These are phyloP conservation scores for Cataglyphis albicans DNA, from an alignment of 2,888 invertebrate genomes.

Conservation along the genomic window DNA sequence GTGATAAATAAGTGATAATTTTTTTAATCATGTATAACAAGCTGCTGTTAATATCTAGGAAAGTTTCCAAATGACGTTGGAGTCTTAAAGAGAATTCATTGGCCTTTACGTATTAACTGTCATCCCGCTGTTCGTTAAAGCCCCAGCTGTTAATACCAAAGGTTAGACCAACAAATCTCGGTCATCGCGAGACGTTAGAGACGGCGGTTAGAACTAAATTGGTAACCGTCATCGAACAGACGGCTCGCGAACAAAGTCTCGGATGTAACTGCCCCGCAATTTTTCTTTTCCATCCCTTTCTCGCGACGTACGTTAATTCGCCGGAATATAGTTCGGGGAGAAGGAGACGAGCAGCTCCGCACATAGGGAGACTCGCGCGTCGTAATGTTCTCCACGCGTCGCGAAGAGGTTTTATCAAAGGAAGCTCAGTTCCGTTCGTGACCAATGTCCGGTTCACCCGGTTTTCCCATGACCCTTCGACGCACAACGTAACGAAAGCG, in stretches of 20 bases:
- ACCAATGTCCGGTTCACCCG: slow-evolving; percentile 82
- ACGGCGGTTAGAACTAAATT: slow-evolving; percentile 34
- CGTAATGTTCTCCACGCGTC: slow-evolving; percentile 61
- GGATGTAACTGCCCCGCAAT: slow-evolving; percentile 65
- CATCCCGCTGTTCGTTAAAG: slow-evolving; percentile 24
- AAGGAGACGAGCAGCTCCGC: slow-evolving; percentile 4
- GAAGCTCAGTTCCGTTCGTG: slow-evolving; percentile 71
- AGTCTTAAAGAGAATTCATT: slow-evolving; percentile 20
- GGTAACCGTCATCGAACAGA: slow-evolving; percentile 54
- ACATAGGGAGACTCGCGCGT: background rate
- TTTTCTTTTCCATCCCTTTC: slow-evolving; percentile 67
- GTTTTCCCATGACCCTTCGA: slow-evolving; percentile 78
- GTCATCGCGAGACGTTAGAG: slow-evolving; percentile 42
- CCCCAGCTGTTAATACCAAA: slow-evolving; percentile 4
- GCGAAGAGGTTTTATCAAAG: slow-evolving; percentile 63
- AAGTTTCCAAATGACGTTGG: background rate
- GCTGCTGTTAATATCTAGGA: background rate
- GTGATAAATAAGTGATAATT: slow-evolving; percentile 2
- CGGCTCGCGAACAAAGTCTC: slow-evolving; percentile 60
- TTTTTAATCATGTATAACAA: background rate
- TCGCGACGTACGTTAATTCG: slow-evolving; percentile 43
- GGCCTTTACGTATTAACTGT: background rate
- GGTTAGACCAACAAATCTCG: slow-evolving; percentile 30
- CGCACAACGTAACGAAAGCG: slow-evolving; percentile 36
- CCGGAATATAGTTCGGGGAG: slow-evolving; percentile 9